These are phyloP conservation scores for Antitype chi DNA, from an alignment of 2,888 invertebrate species.

Conservation along the genomic window DNA sequence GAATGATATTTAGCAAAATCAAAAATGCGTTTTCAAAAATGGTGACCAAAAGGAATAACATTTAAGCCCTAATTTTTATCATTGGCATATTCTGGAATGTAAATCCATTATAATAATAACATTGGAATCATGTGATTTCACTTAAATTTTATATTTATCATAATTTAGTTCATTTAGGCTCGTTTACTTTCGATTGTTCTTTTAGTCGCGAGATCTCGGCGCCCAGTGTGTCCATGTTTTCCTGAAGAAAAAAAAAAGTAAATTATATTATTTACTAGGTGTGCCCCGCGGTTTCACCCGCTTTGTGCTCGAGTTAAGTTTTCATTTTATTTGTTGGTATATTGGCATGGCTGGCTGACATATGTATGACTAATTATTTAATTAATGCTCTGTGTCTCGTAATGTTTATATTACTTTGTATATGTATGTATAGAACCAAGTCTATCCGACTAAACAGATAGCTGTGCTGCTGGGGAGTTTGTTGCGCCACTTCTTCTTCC, in stretches of 20 bases:
- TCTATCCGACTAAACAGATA: too few species aligned
- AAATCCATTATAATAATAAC: constrained; percentile 38
- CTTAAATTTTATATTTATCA: constrained; percentile 46
- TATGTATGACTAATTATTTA: too few species aligned
- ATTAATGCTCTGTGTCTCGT: too few species aligned
- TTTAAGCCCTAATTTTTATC: constrained; percentile 41
- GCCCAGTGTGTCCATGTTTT: constrained; percentile 95
- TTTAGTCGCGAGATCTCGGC: constrained; percentile 94
- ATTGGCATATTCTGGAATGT: constrained; percentile 55
- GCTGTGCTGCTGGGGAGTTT: too few species aligned
- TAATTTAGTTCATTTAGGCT: constrained; percentile 67
- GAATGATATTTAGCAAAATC: constrained; percentile 5
- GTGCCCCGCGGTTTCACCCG: too few species aligned
- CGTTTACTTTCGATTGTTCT: constrained; percentile 68
- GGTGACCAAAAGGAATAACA: constrained; percentile 18
- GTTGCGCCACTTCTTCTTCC: too few species aligned
- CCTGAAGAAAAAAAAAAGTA: constrained; percentile 86
- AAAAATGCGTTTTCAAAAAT: constrained; percentile 8
- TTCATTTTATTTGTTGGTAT: too few species aligned
- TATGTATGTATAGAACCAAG: too few species aligned
- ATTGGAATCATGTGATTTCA: constrained; percentile 36
- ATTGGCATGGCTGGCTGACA: too few species aligned
- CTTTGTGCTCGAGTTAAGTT: too few species aligned
- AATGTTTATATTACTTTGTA: too few species aligned
- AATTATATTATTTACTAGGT: background rate